Conservation (phyloP, 2,888 invertebrate genomes). For the Phlogophora meticulosa region DNA sequence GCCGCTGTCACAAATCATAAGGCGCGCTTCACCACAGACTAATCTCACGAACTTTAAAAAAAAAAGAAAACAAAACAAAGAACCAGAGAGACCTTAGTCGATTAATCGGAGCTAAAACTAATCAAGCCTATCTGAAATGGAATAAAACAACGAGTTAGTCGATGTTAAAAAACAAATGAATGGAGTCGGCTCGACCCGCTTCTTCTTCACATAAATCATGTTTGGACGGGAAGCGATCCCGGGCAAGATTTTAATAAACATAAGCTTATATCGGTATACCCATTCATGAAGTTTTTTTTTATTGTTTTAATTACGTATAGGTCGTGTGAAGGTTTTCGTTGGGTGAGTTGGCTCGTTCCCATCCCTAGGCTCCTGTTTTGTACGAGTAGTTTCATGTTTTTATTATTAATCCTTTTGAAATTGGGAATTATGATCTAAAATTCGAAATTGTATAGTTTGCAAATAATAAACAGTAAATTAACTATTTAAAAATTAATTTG, state of each 20-base stretch:
- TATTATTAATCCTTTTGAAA: slow-evolving; percentile 12
- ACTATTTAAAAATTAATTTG: too few species aligned
- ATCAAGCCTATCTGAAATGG: slow-evolving; percentile 86
- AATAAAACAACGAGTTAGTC: slow-evolving; percentile 73
- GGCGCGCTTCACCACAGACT: slow-evolving; percentile 65
- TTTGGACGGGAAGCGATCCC: slow-evolving; percentile 79
- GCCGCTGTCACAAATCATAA: slow-evolving; percentile 71
- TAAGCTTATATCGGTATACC: slow-evolving; percentile 83
- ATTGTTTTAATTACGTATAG: slow-evolving; percentile 86
- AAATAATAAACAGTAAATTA: too few species aligned
- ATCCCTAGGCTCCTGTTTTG: slow-evolving; percentile 63
- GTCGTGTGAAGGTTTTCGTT: slow-evolving; percentile 83
- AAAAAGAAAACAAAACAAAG: slow-evolving; percentile 61
- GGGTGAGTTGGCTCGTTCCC: slow-evolving; percentile 50
- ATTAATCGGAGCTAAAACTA: slow-evolving; percentile 88
- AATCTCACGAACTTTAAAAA: slow-evolving; percentile 68
- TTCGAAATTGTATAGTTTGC: too few species aligned
- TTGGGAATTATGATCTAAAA: not conserved
- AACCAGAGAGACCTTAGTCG: slow-evolving; percentile 67
- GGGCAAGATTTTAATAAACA: slow-evolving; percentile 89
- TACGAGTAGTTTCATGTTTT: slow-evolving; percentile 29
- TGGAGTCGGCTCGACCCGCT: slow-evolving; percentile 82
- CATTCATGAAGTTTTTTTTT: slow-evolving; percentile 88
- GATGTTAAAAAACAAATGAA: slow-evolving; percentile 88
- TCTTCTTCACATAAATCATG: slow-evolving; percentile 86